Evolutionary conservation across 2,797 vertebrate species (phyloP), one percentile per base, ranked within the genome.

Genomic region (Sylvilagus floridanus): DNA sequence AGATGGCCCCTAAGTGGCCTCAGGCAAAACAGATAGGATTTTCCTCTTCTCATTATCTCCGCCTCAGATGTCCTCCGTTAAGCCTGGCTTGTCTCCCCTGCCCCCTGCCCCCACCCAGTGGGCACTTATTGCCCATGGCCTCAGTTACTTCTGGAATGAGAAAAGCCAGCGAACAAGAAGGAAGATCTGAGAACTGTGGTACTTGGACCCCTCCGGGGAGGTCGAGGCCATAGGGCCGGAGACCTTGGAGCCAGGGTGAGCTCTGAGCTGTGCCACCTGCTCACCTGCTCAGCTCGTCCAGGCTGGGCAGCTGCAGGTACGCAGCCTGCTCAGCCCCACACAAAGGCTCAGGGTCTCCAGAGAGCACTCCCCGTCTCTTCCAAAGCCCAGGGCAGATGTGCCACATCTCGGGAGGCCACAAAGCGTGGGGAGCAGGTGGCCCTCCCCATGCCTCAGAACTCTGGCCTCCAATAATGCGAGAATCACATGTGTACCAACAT

Each of bases 1-100:
- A 79, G 83, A 86, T 65, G 30, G 86, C 22, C 12, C 68, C 28
- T 32, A 79, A 37, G 42, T 79, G 11, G 30, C 30, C 26, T 68
- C 30, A 66, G 21, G 69, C 72, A 93, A 50, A 78, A 90, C 60
- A 35, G 30, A 35, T 24, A 79, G 57, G 26, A 57, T 81, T 92
- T 90, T 92, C 19, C 30, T 90, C 52, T 94, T 94, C 54, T 93
- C n/a, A 84, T 90, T 60, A 65, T 13, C 75, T 10, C 47, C 69
- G n/a, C 60, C 86, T 88, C 65, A 69, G 65, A 85, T 62, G 69
- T 94, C 9, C 37, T 94, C 57, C 13, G 32, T 90, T 73, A 81
- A 81, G 7, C 9, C 37, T 24, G 24, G 54, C 17, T 12, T 65
- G 2, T 26, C 10, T 7, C 35, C n/a, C 3, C 42, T n/a, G 4